These are phyloP conservation scores for Nemotelus nigrinus DNA, from an alignment of 2,888 invertebrate genomes.

Conservation along the genomic window DNA sequence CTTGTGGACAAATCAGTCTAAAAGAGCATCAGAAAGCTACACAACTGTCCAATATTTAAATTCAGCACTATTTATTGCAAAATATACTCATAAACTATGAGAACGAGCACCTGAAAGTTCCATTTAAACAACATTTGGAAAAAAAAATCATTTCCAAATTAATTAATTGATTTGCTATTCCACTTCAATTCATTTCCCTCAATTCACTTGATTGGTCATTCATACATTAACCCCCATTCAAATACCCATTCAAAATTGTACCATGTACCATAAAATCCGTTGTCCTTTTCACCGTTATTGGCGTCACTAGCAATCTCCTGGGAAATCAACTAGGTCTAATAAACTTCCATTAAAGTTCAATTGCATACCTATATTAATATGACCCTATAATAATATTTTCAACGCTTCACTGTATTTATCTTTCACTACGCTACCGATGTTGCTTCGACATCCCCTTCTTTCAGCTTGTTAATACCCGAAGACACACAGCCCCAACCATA, in stretches of 20 bases:
- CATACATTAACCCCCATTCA: not conserved
- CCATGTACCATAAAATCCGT: not conserved
- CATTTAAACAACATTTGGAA: no score
- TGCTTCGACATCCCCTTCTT: no score
- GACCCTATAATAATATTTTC: no score
- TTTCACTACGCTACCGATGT: no score
- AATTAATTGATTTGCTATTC: not conserved
- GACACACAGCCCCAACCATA: not conserved
- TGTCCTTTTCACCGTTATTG: not conserved
- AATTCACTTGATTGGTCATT: not conserved
- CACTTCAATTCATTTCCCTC: not conserved
- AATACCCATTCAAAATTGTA: not conserved
- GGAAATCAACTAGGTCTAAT: slow-evolving; percentile 31
- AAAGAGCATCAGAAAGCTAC: no score
- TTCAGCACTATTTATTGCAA: no score
- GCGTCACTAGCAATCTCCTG: slow-evolving; percentile 12
- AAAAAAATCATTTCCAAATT: not conserved
- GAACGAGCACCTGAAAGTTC: no score
- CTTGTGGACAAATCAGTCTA: no score
- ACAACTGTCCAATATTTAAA: no score
- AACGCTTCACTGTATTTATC: no score
- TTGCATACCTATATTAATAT: not conserved
- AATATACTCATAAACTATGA: no score
- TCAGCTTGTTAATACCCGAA: no score
- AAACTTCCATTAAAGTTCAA: slow-evolving; percentile 17